phyloP scores from a whole-genome alignment of 2,797 vertebrate species.

The Epinephelus awoara region DNA sequence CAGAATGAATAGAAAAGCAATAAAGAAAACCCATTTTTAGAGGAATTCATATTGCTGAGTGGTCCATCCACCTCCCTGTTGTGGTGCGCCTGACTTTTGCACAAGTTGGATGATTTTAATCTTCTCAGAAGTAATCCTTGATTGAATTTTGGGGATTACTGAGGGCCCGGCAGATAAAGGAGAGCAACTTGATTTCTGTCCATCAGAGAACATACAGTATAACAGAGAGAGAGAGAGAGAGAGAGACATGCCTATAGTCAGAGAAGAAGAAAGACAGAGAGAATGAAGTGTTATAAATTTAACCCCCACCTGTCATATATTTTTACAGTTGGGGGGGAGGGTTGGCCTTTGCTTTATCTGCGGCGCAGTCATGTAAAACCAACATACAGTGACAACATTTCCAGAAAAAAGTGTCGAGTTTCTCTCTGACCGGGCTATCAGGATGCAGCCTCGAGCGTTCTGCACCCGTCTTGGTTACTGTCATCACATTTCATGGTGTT shows the following conservation, averaged over 20 bases:
- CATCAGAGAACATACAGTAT: slow-evolving; percentile 28
- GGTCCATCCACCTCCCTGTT: slow-evolving; percentile 34
- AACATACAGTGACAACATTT: slow-evolving; percentile 50
- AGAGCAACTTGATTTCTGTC: slow-evolving; percentile 58
- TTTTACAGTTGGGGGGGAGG: not conserved
- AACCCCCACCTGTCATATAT: slow-evolving; percentile 31
- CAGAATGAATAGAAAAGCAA: slow-evolving; percentile 14
- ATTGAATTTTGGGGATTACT: slow-evolving; percentile 76
- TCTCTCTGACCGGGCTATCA: slow-evolving; percentile 34
- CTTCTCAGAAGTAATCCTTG: slow-evolving; percentile 70
- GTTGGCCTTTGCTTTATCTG: slow-evolving; percentile 30
- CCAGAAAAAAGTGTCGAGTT: slow-evolving; percentile 33
- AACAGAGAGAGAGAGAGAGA: slow-evolving; percentile 1
- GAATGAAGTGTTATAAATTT: slow-evolving; percentile 6
- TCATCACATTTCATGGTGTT: slow-evolving; percentile 53
- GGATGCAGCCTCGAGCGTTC: slow-evolving; percentile 46
- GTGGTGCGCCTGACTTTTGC: slow-evolving; percentile 54
- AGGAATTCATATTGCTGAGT: slow-evolving; percentile 24
- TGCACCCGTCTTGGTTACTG: slow-evolving; percentile 23
- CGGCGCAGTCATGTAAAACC: slow-evolving; percentile 42
- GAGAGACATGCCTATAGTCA: not conserved
- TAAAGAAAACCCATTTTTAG: not conserved
- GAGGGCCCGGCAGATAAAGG: slow-evolving; percentile 57
- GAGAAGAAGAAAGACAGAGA: slow-evolving; percentile 13
- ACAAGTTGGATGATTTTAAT: slow-evolving; percentile 68